Evolutionary conservation across 64 coral and sea anemone genomes (phyloP), one percentile per base, ranked within the genome.

Genomic region (Hydrozoanthus tunicans): DNA sequence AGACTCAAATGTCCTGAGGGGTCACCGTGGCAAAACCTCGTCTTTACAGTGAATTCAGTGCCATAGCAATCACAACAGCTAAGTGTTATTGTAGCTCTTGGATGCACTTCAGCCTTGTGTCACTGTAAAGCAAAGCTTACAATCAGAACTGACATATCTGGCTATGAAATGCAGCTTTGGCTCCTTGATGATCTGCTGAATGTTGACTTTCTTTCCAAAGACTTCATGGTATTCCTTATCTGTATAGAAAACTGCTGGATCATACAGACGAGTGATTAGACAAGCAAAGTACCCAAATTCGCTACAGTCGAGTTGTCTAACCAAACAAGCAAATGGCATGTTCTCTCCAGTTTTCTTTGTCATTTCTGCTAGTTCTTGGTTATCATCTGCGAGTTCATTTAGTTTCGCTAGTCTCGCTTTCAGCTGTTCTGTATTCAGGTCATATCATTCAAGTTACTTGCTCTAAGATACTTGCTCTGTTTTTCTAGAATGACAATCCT

Each of bases 161-260:
- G 66, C 66, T 69, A 69, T 69, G 13, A 69, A 69, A 69, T 69
- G 66, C 66, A 69, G 66, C 66, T 69, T 17, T n/a, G 66, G 66
- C 11, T 69, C 66, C 66, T 69, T 12, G 15, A 69, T 69, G 66
- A 69, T 69, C 6, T 69, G 66, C 66, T 69, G 66, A 69, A 69
- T 69, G 24, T 20, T 20, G 32, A 64, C 32, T 43, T 43, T 43
- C 32, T 43, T 43, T 43, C 2, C 32, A 43, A 43, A 43, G 32
- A 43, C 32, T 43, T 43, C 32, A 43, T 43, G 32, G 32, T 43
- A 1, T 43, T 43, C 32, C 32, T 43, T 43, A 43, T 43, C 32
- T 43, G 32, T 43, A 43, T 43, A 43, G 32, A 43, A 43, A 43
- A 43, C 32, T 43, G 32, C 32, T 43, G 32, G 32, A 43, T 43